A percentile compares a stretch with the other conserved stretches of the same genome.
phyloP scores from a whole-genome alignment of 1,140 invertebrate genomes.

The Drosophila repleta region DNA sequence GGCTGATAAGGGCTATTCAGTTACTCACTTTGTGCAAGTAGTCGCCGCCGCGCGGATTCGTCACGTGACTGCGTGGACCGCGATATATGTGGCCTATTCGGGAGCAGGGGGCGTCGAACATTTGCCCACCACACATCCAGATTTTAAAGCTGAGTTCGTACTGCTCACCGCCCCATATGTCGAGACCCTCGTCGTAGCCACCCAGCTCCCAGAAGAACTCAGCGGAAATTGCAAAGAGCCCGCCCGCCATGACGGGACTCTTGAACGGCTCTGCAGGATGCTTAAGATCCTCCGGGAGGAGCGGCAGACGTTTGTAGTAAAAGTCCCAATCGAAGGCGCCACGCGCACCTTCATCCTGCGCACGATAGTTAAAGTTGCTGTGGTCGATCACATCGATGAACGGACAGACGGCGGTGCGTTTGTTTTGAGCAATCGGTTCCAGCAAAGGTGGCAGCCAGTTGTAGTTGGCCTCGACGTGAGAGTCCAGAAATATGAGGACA shows the following conservation, averaged over 20 bases:
- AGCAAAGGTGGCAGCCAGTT: conserved; percentile 97
- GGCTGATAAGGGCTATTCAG: background rate
- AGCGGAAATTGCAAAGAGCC: conserved; percentile 95
- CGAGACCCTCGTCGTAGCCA: conserved; percentile 96
- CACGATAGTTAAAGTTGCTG: conserved; percentile 96
- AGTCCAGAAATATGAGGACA: conserved; percentile 96
- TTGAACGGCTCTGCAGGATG: conserved; percentile 95
- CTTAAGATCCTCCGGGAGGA: conserved; percentile 91
- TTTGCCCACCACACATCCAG: conserved; percentile 95
- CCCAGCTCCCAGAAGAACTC: conserved; percentile 98
- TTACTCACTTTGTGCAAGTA: conserved; percentile 68
- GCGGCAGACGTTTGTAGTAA: conserved; percentile 96
- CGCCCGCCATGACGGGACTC: conserved; percentile 97
- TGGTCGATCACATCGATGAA: conserved; percentile 98
- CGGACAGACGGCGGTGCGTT: conserved; percentile 96
- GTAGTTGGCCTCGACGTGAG: conserved; percentile 96
- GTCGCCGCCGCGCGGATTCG: conserved; percentile 67
- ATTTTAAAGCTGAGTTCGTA: conserved; percentile 99
- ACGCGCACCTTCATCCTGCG: conserved; percentile 96
- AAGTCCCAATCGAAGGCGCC: conserved; percentile 99
- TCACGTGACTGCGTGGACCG: conserved; percentile 61
- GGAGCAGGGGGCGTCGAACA: conserved; percentile 96
- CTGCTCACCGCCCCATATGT: conserved; percentile 99
- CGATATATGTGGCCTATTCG: conserved; percentile 97
- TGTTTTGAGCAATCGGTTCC: conserved; percentile 94